Percentiles rank a stretch among this genome's conserved stretches.
Conservation (phyloP, 30 jellyfish, hydroid and myxozoan genomes). For the Aurelia sp. region DNA sequence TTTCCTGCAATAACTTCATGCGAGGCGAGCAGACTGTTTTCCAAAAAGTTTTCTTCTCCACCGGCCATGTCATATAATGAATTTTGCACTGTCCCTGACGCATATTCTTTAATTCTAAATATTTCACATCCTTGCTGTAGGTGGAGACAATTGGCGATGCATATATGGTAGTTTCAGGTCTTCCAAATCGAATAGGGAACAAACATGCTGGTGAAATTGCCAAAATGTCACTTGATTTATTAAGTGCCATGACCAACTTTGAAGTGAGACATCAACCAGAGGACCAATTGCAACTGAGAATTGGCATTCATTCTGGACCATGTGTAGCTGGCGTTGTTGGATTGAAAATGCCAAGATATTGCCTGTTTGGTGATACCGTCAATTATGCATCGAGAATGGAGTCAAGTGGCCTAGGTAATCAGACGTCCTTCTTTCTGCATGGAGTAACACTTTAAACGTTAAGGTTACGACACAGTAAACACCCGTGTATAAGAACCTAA, state of each 20-base stretch:
- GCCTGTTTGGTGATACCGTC: slow-evolving; percentile 97
- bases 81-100: no score
- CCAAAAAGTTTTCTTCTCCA: no score
- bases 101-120: no score
- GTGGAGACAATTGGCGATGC: slow-evolving; percentile 99
- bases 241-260: slow-evolving; percentile 86
- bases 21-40: no score
- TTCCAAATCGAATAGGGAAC: slow-evolving; percentile 89
- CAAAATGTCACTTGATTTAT: slow-evolving; percentile 88
- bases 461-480: no score
- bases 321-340: slow-evolving; percentile 99
- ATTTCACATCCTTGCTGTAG: slow-evolving; percentile 10
- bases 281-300: slow-evolving; percentile 68
- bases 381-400: slow-evolving; percentile 98
- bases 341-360: slow-evolving; percentile 95
- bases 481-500: no score
- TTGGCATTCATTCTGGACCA: slow-evolving; percentile 51
- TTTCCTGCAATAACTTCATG: no score
- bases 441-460: no score
- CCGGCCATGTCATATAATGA: no score
- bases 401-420: slow-evolving; percentile 91
- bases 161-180: slow-evolving; percentile 95
- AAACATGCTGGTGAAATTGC: slow-evolving; percentile 98
- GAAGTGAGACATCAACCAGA: slow-evolving; percentile 80
- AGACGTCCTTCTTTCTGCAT: no score